phyloP scores from a whole-genome alignment of 2,113 vertebrate species.

The Rhea americana region DNA sequence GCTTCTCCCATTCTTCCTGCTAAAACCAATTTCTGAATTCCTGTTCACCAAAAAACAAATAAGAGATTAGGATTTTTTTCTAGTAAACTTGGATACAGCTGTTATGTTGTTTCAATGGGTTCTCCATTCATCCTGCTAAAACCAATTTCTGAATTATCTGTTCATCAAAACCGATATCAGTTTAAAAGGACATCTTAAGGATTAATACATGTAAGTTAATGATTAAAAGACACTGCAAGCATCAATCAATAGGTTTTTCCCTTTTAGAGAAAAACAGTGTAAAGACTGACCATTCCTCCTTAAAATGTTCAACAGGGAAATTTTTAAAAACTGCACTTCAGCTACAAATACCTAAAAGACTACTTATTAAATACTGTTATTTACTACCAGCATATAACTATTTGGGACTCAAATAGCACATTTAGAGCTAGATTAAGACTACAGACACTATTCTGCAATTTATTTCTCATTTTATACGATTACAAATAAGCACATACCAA shows the following conservation, averaged over 20 bases:
- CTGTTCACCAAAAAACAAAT: constrained; percentile 80
- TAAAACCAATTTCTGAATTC: constrained; percentile 99
- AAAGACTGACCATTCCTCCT: constrained; percentile 35
- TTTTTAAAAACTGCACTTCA: background rate
- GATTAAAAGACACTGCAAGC: constrained; percentile 40
- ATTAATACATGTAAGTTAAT: background rate
- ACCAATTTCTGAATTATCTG: constrained; percentile 97
- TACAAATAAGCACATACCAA: background rate
- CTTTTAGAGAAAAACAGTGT: background rate
- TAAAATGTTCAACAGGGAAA: background rate
- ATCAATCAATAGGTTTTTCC: constrained; percentile 10
- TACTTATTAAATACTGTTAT: background rate
- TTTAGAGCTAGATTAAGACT: background rate
- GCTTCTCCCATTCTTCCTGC: constrained; percentile 99
- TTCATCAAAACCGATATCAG: constrained; percentile 62
- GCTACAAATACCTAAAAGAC: background rate
- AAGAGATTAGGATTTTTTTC: constrained; percentile 96
- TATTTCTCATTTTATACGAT: constrained; percentile 4
- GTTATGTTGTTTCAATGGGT: constrained; percentile 97
- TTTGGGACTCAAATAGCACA: background rate
- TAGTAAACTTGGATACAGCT: constrained; percentile 95
- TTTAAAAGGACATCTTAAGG: constrained; percentile 30
- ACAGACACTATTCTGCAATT: background rate
- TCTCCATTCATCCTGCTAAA: constrained; percentile 96
- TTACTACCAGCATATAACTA: background rate